These are phyloP conservation scores for Trypoxylus dichotomus DNA, from an alignment of 1,140 invertebrate genomes.

Conservation along the genomic window DNA sequence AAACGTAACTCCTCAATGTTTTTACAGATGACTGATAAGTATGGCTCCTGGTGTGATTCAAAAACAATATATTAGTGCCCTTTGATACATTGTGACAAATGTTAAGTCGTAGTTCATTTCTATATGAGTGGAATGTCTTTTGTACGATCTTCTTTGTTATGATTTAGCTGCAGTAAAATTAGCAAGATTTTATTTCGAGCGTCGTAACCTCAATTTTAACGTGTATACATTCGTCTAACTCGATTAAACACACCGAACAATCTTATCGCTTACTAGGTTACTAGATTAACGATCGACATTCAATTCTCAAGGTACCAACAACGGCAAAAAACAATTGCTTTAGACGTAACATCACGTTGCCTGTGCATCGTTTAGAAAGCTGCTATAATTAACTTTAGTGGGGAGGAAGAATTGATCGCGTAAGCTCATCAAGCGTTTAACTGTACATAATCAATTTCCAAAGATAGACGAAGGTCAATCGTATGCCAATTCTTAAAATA, in stretches of 20 bases:
- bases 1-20: too few species aligned
- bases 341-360: neutral
- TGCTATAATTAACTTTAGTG: neutral
- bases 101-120: too few species aligned
- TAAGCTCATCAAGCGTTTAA: neutral
- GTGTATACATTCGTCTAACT: too few species aligned
- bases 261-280: neutral
- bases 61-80: too few species aligned
- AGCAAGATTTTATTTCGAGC: too few species aligned
- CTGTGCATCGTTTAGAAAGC: neutral
- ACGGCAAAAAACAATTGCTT: neutral
- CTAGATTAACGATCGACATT: constrained; percentile 5
- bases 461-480: neutral
- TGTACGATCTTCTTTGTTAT: too few species aligned
- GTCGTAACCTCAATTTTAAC: too few species aligned
- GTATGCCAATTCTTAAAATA: neutral
- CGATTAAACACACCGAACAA: neutral
- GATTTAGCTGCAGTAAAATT: too few species aligned
- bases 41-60: too few species aligned
- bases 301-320: neutral
- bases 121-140: too few species aligned
- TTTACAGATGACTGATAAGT: too few species aligned
- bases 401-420: neutral
- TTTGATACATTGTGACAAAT: too few species aligned
- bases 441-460: neutral